Base-by-base conservation (phyloP, 2,113 vertebrate genomes). In the Trogon melanurus region DNA sequence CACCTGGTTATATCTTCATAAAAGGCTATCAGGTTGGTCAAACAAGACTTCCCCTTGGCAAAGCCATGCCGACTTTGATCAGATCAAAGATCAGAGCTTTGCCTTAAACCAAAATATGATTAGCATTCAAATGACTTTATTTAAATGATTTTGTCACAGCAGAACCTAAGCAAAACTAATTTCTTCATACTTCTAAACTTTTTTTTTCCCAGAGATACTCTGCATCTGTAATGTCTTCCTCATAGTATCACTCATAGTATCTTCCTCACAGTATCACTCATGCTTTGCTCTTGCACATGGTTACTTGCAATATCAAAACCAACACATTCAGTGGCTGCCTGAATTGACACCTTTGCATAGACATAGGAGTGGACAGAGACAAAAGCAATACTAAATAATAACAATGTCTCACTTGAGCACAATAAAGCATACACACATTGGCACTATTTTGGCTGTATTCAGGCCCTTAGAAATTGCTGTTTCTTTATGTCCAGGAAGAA, bases 131-230 rank as follows among this genome's bases (percentile, higher is more conserved):
- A 12, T 75, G 34, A 64, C 44, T 34, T 38, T 58, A 57, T 73
- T 84, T 70, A 89, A 54, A 86, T 34, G 15, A 10, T 2, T 84
- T 74, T 66, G 18, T 71, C 29, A 67, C 27, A 48, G 45, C 41
- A 86, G 21, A 92, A 73, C 5, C 10, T 32, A 79, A 47, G 45
- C 1, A 81, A 85, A 89, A 67, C 25, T 44, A 20, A 64, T 34
- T 69, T 71, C 3, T 86, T 86, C 8, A 1, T 32, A 27, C 4
- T 51, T 92, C 27, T 19, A 45, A 73, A 22, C 0, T 0, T 29
- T 32, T 75, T 75, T 67, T 23, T 58, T 30, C 27, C 56, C 23
- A 62, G n/a, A 64, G 22, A 21, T 29, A 38, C 23, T 89, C 38
- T 61, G 20, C 26, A 32, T 27, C 15, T 48, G 10, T 60, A 38